phyloP scores from a whole-genome alignment of 2,113 vertebrate genomes.

The Tachuris rubrigastra region DNA sequence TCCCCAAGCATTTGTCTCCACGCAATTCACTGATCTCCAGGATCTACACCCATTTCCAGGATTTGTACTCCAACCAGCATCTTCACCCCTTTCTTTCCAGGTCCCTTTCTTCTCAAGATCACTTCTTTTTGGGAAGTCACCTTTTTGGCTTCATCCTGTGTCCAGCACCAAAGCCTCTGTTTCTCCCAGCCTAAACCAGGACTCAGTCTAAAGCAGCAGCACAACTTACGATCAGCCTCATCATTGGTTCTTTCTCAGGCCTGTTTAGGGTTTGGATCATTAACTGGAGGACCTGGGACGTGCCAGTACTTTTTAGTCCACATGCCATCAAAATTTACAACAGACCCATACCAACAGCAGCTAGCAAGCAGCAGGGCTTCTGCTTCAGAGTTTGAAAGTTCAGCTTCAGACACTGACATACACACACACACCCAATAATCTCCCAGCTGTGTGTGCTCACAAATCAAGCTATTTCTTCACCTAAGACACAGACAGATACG shows the following conservation, averaged over 20 bases:
- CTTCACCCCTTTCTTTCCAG: background rate
- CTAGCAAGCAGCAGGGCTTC: background rate
- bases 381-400: background rate
- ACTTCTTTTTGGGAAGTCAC: background rate
- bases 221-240: background rate
- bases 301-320: background rate
- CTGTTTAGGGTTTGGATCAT: background rate
- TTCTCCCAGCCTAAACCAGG: background rate
- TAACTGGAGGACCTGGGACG: background rate
- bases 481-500: background rate
- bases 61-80: background rate
- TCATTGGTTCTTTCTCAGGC: background rate
- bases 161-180: background rate
- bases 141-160: background rate
- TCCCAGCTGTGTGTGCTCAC: background rate
- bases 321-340: background rate
- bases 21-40: background rate
- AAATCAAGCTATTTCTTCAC: background rate
- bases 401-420: background rate
- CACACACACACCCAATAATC: background rate
- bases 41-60: background rate
- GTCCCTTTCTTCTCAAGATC: background rate
- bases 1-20: background rate
- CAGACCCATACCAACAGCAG: rapidly evolving
- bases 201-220: background rate